Conservation (phyloP, 2,888 invertebrate genomes). For the Gymnosoma rotundatum region DNA sequence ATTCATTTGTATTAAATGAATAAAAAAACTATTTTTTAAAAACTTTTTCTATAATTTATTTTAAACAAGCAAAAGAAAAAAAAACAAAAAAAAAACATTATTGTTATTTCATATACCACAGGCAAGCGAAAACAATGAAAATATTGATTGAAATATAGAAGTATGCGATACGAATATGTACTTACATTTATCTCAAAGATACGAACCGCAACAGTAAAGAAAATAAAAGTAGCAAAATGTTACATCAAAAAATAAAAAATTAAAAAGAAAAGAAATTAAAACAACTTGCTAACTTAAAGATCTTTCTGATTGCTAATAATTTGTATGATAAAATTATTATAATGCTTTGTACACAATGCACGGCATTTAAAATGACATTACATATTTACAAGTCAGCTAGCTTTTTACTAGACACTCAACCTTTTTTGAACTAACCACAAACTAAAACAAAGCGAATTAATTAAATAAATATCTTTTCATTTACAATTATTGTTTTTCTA, state of each 20-base stretch:
- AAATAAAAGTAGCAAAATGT: slow-evolving; percentile 26
- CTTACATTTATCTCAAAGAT: slow-evolving; percentile 13
- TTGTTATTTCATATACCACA: slow-evolving; percentile 57
- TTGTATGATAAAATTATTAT: slow-evolving; percentile 39
- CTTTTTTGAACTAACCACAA: slow-evolving; percentile 41
- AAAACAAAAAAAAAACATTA: not conserved
- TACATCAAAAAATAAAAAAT: not conserved
- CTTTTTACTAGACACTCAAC: slow-evolving; percentile 50
- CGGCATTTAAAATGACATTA: slow-evolving; percentile 50
- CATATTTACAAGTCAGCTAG: slow-evolving; percentile 38
- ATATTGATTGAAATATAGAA: not conserved
- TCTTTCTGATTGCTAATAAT: not conserved
- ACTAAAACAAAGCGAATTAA: slow-evolving; percentile 17
- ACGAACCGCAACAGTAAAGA: slow-evolving; percentile 16
- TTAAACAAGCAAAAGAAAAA: slow-evolving; percentile 40
- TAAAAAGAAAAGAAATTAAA: not conserved
- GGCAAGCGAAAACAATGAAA: not conserved
- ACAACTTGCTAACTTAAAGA: slow-evolving; percentile 12
- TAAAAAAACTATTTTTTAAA: slow-evolving; percentile 68
- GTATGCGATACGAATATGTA: not conserved
- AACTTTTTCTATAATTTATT: slow-evolving; percentile 69
- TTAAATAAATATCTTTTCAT: slow-evolving; percentile 7
- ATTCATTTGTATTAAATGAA: slow-evolving; percentile 36
- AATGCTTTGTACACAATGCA: slow-evolving; percentile 67
- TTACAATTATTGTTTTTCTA: slow-evolving; percentile 1